These are phyloP conservation scores for Sparidentex hasta DNA, from an alignment of 2,797 vertebrate species.

Conservation along the genomic window DNA sequence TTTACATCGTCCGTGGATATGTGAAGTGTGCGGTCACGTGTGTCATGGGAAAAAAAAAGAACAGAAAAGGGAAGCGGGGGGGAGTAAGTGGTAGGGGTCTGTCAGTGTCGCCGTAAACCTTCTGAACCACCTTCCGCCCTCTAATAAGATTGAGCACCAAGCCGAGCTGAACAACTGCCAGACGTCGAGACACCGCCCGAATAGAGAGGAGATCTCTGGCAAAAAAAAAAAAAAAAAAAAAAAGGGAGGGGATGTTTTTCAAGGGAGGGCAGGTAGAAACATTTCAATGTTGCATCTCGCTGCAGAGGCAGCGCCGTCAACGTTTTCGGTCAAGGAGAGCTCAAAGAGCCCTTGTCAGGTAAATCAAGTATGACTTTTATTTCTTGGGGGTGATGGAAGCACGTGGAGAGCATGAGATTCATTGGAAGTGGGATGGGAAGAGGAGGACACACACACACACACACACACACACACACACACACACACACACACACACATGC, in stretches of 20 bases:
- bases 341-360: slow-evolving; percentile 81
- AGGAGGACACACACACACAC: slow-evolving; percentile 13
- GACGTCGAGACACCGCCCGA: slow-evolving; percentile 64
- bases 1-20: slow-evolving; percentile 42
- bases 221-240: not conserved
- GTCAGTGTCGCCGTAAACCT: slow-evolving; percentile 70
- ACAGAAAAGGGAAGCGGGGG: not conserved
- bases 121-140: slow-evolving; percentile 73
- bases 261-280: slow-evolving; percentile 48
- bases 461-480: not conserved
- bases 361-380: slow-evolving; percentile 86
- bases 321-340: slow-evolving; percentile 78
- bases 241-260: slow-evolving; percentile 26
- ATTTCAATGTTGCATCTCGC: slow-evolving; percentile 53
- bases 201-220: slow-evolving; percentile 65
- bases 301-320: slow-evolving; percentile 34
- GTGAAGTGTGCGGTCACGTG: slow-evolving; percentile 52
- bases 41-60: slow-evolving; percentile 22
- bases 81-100: slow-evolving; percentile 57
- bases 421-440: slow-evolving; percentile 27
- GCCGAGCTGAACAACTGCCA: slow-evolving; percentile 78
- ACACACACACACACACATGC: not conserved
- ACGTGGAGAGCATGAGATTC: slow-evolving; percentile 50
- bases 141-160: slow-evolving; percentile 81
- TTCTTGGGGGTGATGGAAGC: slow-evolving; percentile 77